These are phyloP conservation scores for Mirounga angustirostris DNA, from an alignment of 2,113 vertebrate genomes.

Conservation along the genomic window DNA sequence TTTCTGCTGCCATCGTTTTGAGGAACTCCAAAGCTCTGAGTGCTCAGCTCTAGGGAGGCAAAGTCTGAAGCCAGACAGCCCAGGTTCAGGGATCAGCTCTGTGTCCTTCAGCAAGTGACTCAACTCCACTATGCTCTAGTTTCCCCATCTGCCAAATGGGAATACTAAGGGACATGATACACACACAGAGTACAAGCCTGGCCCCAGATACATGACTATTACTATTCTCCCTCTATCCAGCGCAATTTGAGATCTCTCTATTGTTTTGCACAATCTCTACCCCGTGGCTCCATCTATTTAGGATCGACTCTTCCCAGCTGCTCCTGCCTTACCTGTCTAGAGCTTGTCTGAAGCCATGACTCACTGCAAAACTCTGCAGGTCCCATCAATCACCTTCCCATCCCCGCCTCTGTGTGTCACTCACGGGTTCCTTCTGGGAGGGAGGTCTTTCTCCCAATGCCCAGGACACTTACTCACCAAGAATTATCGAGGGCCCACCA, in stretches of 20 bases:
- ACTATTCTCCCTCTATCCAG: not conserved
- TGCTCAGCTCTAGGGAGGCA: not conserved
- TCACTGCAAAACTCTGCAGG: slow-evolving; percentile 68
- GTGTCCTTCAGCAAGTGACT: not conserved
- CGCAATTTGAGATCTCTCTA: slow-evolving; percentile 34
- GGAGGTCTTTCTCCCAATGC: not conserved
- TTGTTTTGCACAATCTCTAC: slow-evolving; percentile 52
- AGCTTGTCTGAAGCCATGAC: slow-evolving; percentile 63
- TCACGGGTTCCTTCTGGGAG: not conserved
- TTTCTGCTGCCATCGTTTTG: not conserved
- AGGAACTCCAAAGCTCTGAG: not conserved
- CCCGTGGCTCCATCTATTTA: slow-evolving; percentile 7
- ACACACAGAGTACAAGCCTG: not conserved
- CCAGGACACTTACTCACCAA: slow-evolving; percentile 9
- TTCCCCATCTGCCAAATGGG: slow-evolving; percentile 1
- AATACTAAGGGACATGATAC: not conserved
- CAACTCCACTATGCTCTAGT: not conserved
- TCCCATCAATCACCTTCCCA: slow-evolving; percentile 66
- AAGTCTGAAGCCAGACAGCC: not conserved
- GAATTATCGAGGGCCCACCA: not conserved
- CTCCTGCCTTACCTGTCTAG: slow-evolving; percentile 67
- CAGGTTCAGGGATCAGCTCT: not conserved
- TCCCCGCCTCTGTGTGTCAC: slow-evolving; percentile 49
- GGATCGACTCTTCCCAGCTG: slow-evolving; percentile 38
- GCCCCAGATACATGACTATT: not conserved